Percentiles rank a stretch among this genome's conserved stretches.
Evolutionary conservation across 2,888 invertebrate species (phyloP).

Genomic region (Melanargia galathea): DNA sequence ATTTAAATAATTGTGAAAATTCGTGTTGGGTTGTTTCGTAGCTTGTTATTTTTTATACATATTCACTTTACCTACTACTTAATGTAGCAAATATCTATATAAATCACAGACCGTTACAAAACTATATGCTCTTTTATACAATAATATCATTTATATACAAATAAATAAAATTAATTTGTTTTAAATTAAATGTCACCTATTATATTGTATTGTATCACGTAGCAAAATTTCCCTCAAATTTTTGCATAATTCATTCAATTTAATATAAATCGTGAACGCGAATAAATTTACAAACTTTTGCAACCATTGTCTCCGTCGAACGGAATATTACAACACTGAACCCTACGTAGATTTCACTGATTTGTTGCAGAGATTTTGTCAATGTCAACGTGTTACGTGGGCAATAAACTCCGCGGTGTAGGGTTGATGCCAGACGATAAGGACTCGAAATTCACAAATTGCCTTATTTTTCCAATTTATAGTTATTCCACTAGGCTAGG

Average conservation of each 20-base stretch:
- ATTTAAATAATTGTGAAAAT: not conserved
- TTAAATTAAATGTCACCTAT: not conserved
- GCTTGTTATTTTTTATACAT: not conserved
- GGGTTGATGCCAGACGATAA: conserved; percentile 17
- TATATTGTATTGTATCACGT: conserved; percentile 14
- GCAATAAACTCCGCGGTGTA: conserved; percentile 32
- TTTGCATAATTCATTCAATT: conserved; percentile 18
- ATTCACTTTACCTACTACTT: not conserved
- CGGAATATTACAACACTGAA: conserved; percentile 34
- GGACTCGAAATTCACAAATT: conserved; percentile 17
- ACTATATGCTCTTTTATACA: not conserved
- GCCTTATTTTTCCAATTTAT: conserved; percentile 18
- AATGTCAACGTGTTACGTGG: conserved; percentile 50
- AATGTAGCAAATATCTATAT: not conserved
- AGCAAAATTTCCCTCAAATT: conserved; percentile 11
- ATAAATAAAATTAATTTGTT: not conserved
- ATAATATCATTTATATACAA: not conserved
- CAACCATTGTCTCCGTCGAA: conserved; percentile 31
- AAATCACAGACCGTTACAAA: not conserved
- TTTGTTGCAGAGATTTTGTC: conserved; percentile 43
- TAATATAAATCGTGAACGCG: conserved; percentile 14
- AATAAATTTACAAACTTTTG: conserved; percentile 19
- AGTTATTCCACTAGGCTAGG: conserved; percentile 7
- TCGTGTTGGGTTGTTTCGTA: not conserved
- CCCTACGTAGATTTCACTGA: conserved; percentile 38